Evolutionary conservation across 2,113 vertebrate species (phyloP).

Genomic region (Galeopterus variegatus): DNA sequence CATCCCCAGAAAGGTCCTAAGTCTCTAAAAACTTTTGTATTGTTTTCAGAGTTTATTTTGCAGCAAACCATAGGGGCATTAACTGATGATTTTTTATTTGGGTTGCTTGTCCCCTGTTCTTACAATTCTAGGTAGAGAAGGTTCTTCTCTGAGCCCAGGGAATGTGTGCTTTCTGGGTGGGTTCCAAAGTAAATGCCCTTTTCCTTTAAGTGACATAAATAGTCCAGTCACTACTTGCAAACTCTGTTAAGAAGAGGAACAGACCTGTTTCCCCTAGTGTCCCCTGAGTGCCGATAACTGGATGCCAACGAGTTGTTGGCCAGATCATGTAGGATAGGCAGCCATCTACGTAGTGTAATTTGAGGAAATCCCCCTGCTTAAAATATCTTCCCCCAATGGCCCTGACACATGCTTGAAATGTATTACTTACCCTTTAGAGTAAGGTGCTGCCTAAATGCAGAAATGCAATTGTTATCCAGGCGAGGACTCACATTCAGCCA

Average conservation of each 20-base stretch:
- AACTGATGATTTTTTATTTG: not conserved
- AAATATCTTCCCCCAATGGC: conserved; percentile 68
- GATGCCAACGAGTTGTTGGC: conserved; percentile 18
- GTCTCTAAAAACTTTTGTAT: not conserved
- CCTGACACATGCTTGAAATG: conserved; percentile 25
- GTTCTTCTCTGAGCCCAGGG: not conserved
- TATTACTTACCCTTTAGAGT: not conserved
- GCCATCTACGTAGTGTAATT: conserved; percentile 78
- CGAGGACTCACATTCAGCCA: not conserved
- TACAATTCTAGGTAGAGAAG: not conserved
- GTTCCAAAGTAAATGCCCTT: conserved; percentile 33
- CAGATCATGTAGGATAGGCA: conserved; percentile 71
- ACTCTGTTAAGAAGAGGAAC: conserved; percentile 6
- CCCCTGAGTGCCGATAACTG: conserved; percentile 4
- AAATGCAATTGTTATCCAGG: not conserved
- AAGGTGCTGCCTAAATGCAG: conserved; percentile 25
- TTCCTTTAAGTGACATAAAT: conserved; percentile 51
- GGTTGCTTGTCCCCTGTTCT: not conserved
- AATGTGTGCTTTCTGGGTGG: not conserved
- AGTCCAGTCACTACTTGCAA: not conserved
- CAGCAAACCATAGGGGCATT: not conserved
- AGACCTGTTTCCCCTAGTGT: conserved; percentile 60
- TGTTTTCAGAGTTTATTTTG: not conserved
- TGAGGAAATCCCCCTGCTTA: conserved; percentile 83
- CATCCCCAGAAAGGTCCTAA: not conserved